phyloP scores from a whole-genome alignment of 2,797 vertebrate species.

The Coregonus suidteri region DNA sequence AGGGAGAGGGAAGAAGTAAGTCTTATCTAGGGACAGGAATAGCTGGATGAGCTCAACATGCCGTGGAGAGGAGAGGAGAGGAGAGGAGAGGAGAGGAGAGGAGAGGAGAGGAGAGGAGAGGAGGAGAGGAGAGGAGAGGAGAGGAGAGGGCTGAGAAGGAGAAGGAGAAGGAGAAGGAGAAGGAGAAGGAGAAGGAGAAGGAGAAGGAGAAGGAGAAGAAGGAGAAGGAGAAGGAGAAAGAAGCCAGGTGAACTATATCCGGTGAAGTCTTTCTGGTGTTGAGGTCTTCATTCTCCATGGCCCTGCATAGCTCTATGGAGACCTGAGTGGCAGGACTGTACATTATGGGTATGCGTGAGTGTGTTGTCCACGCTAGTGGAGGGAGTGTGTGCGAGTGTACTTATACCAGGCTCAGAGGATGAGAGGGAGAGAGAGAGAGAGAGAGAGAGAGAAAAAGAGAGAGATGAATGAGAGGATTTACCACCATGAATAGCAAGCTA shows the following conservation, averaged over 20 bases:
- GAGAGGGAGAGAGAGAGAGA: neutral
- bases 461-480: conserved; percentile 26
- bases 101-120: no score
- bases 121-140: no score
- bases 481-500: conserved; percentile 31
- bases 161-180: no score
- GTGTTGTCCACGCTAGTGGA: neutral
- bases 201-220: no score
- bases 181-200: no score
- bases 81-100: no score
- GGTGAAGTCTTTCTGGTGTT: neutral
- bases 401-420: neutral
- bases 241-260: neutral
- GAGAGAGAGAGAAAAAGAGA: neutral
- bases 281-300: neutral
- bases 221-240: no score
- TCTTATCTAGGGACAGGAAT: no score
- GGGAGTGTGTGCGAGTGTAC: neutral
- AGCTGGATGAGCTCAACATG: no score
- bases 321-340: neutral
- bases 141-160: no score
- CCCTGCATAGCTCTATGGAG: neutral
- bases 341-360: neutral
- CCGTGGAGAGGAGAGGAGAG: no score
- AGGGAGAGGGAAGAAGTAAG: no score